Evolutionary conservation across 2,888 invertebrate species (phyloP), one percentile per base, ranked within the genome.

Genomic region (Nomada ruficornis): DNA sequence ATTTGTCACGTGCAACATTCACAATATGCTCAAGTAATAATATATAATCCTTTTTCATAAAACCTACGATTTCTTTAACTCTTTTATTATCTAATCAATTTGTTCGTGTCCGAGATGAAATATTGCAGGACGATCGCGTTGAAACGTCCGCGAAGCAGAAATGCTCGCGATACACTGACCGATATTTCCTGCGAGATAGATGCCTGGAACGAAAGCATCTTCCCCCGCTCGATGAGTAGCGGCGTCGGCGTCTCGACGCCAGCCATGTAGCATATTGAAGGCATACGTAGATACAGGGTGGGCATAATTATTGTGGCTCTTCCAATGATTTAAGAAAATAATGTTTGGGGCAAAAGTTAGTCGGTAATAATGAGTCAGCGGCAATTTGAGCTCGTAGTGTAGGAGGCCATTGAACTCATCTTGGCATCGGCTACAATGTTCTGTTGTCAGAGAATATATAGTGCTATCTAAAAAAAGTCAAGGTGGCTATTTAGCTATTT

Each of bases 121-220:
- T 59, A 23, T 2, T 20, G 0, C 4, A 2, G 13, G 36, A 20
- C 60, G 62, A 11, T n/a, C 11, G 7, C 60, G 62, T 36, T 64
- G 13, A 44, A 36, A 29, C 69, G 71, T 71, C 67, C 54, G 73
- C 52, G 57, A 59, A 29, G 68, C 18, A 52, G 60, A 26, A 67
- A 70, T 73, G 79, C 83, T 59, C 83, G 73, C 74, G 77, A 29
- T 77, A 74, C 36, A 86, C 86, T 87, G 83, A 55, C 68, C 60
- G 57, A 74, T 54, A 73, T 74, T 76, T 67, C 70, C 72, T 63
- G 29, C 47, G 26, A 77, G 77, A 79, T 72, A 62, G 55, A 63
- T 62, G 75, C 63, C 62, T 59, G 67, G 63, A 77, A 70, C 42
- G 67, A 69, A 65, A 59, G 71, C 64, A 69, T 77, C 73, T 69